Base-by-base conservation (phyloP, 37 sponge, comb jelly and placozoan genomes). In the Theonella swinhoei region DNA sequence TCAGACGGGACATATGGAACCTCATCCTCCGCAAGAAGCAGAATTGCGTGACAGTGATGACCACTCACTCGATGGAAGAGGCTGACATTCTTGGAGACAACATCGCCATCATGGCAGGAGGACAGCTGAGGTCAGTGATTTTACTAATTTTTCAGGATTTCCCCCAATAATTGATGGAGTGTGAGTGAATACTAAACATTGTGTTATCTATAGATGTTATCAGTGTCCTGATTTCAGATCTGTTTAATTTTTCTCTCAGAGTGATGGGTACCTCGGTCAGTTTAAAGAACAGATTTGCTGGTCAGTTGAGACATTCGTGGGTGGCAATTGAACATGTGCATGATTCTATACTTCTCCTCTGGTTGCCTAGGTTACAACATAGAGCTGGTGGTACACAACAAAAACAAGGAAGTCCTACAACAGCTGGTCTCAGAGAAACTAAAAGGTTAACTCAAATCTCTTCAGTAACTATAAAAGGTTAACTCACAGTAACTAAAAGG, bases 21-120 rank as follows among this genome's bases (percentile, higher is more conserved):
- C 84, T 93, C 61, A 89, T 93, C 39, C 83, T 93, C 30, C 72
- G 83, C 3, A 87, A 79, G 87, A 93, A 93, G 73, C 33, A 78
- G 4, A 58, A 75, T 26, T 54, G 94, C 30, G 90, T 93, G 4
- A 93, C 74, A 17, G 83, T 93, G 35, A 93, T 93, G 94, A 93
- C 94, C 8, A 89, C 94, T 1, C 94, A 93, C 81, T 89, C 94
- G 26, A 93, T 93, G 94, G 94, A 93, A 34, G 94, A 93, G 80
- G 94, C 94, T 34, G 94, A 93, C 62, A 93, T 93, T 39, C 74
- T 93, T 4, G 94, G 94, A 65, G 94, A 93, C 38, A 42, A 37
- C 43, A 93, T 93, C 41, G 94, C 84, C 71, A 93, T 93, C 80
- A 89, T 93, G 90, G 84, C 94, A 59, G 77, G 79, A 19, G 94